phyloP scores from a whole-genome alignment of 2,113 vertebrate species.

The Leucopsar rothschildi region DNA sequence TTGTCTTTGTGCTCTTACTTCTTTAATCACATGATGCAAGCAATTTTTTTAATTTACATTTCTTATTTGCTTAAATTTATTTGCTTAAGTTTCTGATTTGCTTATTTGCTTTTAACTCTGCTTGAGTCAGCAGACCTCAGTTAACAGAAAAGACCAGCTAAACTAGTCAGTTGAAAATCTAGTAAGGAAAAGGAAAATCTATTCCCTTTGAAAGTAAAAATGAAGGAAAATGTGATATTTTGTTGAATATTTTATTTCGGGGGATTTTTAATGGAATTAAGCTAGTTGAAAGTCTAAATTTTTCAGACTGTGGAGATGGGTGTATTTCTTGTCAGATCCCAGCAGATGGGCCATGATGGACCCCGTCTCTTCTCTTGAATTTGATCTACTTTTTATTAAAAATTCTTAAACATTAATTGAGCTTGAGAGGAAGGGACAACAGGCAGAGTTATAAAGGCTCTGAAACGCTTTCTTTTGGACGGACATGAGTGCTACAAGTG shows the following conservation, averaged over 20 bases:
- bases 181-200: background rate
- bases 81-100: background rate
- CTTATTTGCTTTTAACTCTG: background rate
- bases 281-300: background rate
- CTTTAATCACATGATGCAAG: background rate
- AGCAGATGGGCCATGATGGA: fast-evolving
- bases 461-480: background rate
- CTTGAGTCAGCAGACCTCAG: background rate
- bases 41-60: background rate
- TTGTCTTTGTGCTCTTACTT: background rate
- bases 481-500: background rate
- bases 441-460: background rate
- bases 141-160: background rate
- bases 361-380: background rate
- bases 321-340: background rate
- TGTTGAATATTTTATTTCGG: background rate
- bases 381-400: background rate
- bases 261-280: background rate
- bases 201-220: background rate
- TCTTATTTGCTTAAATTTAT: background rate
- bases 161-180: background rate
- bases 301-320: background rate
- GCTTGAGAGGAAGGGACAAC: background rate
- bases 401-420: background rate
- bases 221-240: background rate